A percentile compares a stretch with the other conserved stretches of the same genome.
phyloP scores from a whole-genome alignment of 2,888 invertebrate genomes.

The Pyrrhosoma nymphula region DNA sequence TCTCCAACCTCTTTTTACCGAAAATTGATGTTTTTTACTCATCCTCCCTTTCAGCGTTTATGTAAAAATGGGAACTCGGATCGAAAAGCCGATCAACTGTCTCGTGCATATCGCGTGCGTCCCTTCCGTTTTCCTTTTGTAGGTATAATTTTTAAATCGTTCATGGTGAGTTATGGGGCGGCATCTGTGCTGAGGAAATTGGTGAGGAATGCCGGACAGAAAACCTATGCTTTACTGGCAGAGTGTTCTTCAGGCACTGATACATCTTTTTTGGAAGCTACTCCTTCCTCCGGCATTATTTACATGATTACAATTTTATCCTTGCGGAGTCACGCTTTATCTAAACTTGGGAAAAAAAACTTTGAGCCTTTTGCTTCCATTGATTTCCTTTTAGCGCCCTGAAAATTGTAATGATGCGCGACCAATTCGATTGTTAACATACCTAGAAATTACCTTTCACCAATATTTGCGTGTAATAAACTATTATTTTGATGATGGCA shows the following conservation, averaged over 20 bases:
- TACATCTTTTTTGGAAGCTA: background rate
- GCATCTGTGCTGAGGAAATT: background rate
- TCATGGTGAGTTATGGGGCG: background rate
- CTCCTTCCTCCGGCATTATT: background rate
- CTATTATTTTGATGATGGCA: too few species aligned
- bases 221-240: background rate
- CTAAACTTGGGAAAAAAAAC: too few species aligned
- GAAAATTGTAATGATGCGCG: too few species aligned
- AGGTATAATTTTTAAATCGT: background rate
- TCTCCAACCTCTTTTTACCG: background rate
- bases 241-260: background rate
- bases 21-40: background rate
- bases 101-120: background rate
- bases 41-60: background rate
- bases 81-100: background rate
- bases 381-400: too few species aligned
- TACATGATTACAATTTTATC: background rate
- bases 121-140: background rate
- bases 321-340: too few species aligned
- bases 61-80: background rate
- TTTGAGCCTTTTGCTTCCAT: too few species aligned
- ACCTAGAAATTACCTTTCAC: too few species aligned
- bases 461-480: too few species aligned
- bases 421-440: too few species aligned
- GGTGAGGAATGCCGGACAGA: background rate